These are phyloP conservation scores for Sarcophaga peregrina DNA, from an alignment of 1,140 invertebrate species.

Conservation along the genomic window DNA sequence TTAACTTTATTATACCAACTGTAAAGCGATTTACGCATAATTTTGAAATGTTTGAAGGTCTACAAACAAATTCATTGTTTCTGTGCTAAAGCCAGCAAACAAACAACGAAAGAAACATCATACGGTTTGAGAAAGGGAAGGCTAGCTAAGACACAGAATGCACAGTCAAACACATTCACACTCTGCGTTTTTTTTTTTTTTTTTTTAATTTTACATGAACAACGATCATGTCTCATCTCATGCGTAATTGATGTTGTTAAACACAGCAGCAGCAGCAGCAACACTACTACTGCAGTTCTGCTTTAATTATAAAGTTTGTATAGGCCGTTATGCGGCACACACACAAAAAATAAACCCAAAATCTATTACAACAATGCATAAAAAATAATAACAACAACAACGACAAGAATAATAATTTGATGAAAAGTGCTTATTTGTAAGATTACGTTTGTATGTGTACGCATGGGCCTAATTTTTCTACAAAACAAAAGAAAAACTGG, in stretches of 20 bases:
- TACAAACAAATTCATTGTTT: neutral
- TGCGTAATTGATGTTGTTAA: no score
- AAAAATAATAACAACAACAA: neutral
- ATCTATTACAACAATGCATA: neutral
- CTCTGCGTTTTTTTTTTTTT: no score
- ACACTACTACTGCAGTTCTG: no score
- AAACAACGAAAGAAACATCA: no score
- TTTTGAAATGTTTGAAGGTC: neutral
- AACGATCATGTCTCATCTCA: no score
- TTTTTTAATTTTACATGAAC: no score
- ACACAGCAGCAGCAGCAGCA: no score
- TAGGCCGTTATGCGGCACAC: no score
- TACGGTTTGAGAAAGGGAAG: neutral
- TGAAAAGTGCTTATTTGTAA: no score
- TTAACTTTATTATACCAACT: no score
- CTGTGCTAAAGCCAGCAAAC: neutral
- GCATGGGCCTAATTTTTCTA: neutral
- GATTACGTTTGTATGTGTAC: neutral
- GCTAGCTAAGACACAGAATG: neutral
- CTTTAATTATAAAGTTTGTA: no score
- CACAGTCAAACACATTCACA: neutral
- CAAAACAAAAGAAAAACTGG: conserved; percentile 19
- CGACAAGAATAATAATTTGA: neutral
- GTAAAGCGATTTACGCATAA: neutral
- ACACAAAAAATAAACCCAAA: no score